Base-by-base conservation (phyloP, 64 coral and sea anemone genomes). In the Platygyra sinensis region DNA sequence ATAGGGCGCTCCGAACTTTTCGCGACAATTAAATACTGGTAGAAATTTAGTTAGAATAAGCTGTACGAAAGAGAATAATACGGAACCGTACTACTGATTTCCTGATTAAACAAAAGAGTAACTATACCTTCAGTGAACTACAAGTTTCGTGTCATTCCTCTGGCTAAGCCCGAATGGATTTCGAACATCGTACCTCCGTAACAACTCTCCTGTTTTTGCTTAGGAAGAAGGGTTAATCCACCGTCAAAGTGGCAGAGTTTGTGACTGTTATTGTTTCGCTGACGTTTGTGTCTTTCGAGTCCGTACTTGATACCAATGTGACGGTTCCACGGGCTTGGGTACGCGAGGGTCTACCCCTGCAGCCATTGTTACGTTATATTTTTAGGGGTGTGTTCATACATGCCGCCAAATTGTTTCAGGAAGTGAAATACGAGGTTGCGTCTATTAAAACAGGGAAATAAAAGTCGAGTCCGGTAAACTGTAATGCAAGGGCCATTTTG, bases 81-180 rank as follows among this genome's bases (percentile, higher is more conserved):
- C 33, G 33, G 33, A 36, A 36, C n/a, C 33, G 33, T 3, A 36
- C 33, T 36, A 36, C 33, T 1, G 33, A 36, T 36, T 36, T 3
- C 33, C 33, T 36, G 33, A 36, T 36, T 36, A 36, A 36, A 22
- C 18, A 25, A 67, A 67, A 19, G 20, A 20, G n/a, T n/a, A 52
- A 46, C 0, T 46, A 7, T n/a, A 67, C n/a, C 60, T 79, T 74
- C 25, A 32, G 72, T 74, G 64, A n/a, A 92, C 82, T 55, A 72
- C 25, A 42, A 92, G 78, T 62, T 27, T n/a, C n/a, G 31, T 18
- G 90, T 16, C 59, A 10, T n/a, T 8, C 36, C 90, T 75, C 19
- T 32, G 30, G 82, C 74, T 13, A 92, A n/a, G 78, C 24, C 90
- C 90, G 62, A 67, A 92, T 15, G 60, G 73, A 74, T 92, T 92